phyloP scores from a whole-genome alignment of 2,797 vertebrate genomes.

The Odontamblyopus rebecca region DNA sequence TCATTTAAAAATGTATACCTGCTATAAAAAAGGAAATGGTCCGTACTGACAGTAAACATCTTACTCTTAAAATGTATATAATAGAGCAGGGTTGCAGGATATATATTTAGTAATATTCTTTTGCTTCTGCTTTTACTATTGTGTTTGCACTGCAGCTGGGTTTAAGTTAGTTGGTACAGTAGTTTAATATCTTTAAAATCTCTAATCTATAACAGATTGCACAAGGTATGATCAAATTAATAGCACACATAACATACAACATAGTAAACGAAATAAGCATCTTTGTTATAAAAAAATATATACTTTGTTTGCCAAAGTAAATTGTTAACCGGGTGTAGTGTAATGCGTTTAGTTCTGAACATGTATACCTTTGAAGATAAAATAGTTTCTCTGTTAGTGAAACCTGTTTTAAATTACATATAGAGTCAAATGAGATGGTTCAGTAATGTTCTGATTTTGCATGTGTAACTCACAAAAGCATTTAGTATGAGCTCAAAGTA shows the following conservation, averaged over 20 bases:
- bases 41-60: background rate
- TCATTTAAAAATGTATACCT: background rate
- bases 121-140: background rate
- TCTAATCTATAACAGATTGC: too few species aligned
- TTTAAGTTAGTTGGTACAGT: background rate
- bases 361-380: conserved; percentile 18
- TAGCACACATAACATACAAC: background rate
- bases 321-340: background rate
- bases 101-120: too few species aligned
- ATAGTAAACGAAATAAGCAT: background rate
- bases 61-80: background rate
- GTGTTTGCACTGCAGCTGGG: background rate
- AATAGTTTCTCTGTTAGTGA: conserved; percentile 9
- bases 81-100: background rate
- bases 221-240: background rate
- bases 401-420: conserved; percentile 29
- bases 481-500: conserved; percentile 68
- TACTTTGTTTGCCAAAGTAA: background rate
- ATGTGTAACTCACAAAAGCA: conserved; percentile 56
- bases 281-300: background rate
- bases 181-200: background rate
- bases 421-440: conserved; percentile 43
- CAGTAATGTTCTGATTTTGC: conserved; percentile 49
- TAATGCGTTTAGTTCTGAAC: background rate
- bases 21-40: background rate